Base-by-base conservation (phyloP, 1,140 invertebrate genomes). In the Ceratoteleas bidentatus region DNA sequence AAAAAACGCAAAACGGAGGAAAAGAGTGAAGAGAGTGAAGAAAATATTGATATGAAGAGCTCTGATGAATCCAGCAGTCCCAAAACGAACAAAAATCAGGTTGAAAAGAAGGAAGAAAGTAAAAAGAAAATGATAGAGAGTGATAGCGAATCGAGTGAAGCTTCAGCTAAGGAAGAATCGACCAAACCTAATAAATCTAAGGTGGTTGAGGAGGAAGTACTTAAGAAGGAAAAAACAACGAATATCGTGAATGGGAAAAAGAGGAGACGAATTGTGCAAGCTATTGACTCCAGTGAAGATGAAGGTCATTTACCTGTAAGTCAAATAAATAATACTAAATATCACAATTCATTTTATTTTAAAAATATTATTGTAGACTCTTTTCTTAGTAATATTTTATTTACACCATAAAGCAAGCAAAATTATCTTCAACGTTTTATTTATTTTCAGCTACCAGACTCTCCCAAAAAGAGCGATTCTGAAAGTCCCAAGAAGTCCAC, bases 201-300 rank as follows among this genome's bases (percentile, higher is more conserved):
- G n/a, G n/a, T 9, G n/a, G n/a, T 9, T n/a, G n/a, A 43, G 40
- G 40, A 43, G 0, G 6, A 43, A n/a, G 40, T 9, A 10, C 8
- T n/a, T n/a, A 43, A 43, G 40, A 43, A 43, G n/a, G 40, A 43
- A n/a, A 43, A n/a, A 9, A 43, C 8, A 43, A 10, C 40, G 8
- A 43, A 43, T 43, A 9, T 43, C 40, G n/a, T 10, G n/a, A 43
- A 43, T 43, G 40, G 40, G n/a, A 43, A 43, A 43, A 78, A 65
- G 58, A 56, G 64, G 24, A 78, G 40, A 6, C 85, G 88, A 82
- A 84, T 87, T 11, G 66, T 84, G 47, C 73, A 52, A 43, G 15
- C 56, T 13, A 54, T 81, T 64, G 84, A 87, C 70, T 88, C 88
- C 0, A 89, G 85, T 64, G 88, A 89, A n/a, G 88, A 89, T 32